Base-by-base conservation (phyloP, 2,888 invertebrate species). In the Phortica okadai region DNA sequence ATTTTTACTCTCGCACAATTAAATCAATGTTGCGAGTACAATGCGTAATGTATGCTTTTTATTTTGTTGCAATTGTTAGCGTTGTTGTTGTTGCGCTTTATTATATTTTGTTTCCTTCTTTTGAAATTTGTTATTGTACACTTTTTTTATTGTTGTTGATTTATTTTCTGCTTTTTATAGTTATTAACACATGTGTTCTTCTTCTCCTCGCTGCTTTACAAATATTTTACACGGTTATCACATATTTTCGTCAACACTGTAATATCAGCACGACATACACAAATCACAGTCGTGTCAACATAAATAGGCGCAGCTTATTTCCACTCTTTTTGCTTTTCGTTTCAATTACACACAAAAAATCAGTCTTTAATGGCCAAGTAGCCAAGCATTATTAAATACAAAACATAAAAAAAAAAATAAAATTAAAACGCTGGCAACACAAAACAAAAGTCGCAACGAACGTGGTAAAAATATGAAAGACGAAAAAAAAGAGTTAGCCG, bases 11-110 rank as follows among this genome's bases (percentile, higher is more conserved):
- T 62, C 62, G 21, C 62, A 16, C 25, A 62, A 25, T 62, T 62
- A 62, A 62, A 62, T 62, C 62, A 62, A 62, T 62, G 16, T 77
- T 75, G 70, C 76, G 72, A 78, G 76, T 74, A 82, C 76, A 76
- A 78, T 75, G 69, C 78, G 78, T 67, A 80, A 59, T 77, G 76
- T 16, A 62, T 62, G 21, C 21, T 62, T 25, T 62, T 81, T 80
- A 77, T 77, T 76, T 79, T 78, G 74, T 75, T 74, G 74, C 59
- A 74, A 74, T 78, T 75, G 45, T 41, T 33, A n/a, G 56, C 8
- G 59, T 14, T 58, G 10, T 69, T 59, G 4, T 45, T 44, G 21
- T 44, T 42, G 11, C 14, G 6, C 50, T 50, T 50, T 11, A 50
- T 50, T 11, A 50, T 2, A 11, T 50, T 10, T n/a, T 64, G 25